Percentiles rank a stretch among this genome's conserved stretches.
Conservation (phyloP, 2,888 invertebrate genomes). For the Polylopha cassiicola region DNA sequence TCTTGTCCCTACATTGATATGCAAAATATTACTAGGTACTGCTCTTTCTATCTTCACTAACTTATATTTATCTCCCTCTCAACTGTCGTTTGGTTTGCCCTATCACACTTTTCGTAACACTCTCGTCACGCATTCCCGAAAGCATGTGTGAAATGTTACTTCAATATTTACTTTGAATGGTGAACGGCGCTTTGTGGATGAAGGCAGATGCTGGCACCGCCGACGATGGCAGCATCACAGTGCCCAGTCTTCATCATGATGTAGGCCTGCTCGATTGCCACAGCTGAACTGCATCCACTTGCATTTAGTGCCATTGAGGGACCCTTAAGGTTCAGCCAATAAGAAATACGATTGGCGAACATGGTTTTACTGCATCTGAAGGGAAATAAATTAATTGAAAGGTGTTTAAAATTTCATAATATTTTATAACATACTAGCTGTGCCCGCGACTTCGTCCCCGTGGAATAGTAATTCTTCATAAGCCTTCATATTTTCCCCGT, state of each 20-base stretch:
- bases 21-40: too few species aligned
- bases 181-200: slow-evolving; percentile 69
- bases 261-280: slow-evolving; percentile 49
- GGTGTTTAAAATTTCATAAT: too few species aligned
- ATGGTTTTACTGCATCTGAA: slow-evolving; percentile 52
- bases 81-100: too few species aligned
- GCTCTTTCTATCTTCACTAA: too few species aligned
- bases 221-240: slow-evolving; percentile 77
- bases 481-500: too few species aligned
- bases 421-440: too few species aligned
- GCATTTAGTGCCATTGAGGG: slow-evolving; percentile 52
- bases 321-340: slow-evolving; percentile 60
- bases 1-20: too few species aligned
- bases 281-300: slow-evolving; percentile 49
- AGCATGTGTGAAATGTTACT: background rate
- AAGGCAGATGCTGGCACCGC: slow-evolving; percentile 75
- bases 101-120: too few species aligned
- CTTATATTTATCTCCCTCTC: too few species aligned
- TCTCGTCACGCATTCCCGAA: too few species aligned
- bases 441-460: too few species aligned
- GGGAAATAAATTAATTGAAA: slow-evolving; percentile 1
- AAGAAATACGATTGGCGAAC: slow-evolving; percentile 62
- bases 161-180: slow-evolving; percentile 42
- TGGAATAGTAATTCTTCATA: too few species aligned
- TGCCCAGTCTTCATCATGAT: slow-evolving; percentile 45